Base-by-base conservation (phyloP, 2,113 vertebrate genomes). In the Illadopsis cleaveri region DNA sequence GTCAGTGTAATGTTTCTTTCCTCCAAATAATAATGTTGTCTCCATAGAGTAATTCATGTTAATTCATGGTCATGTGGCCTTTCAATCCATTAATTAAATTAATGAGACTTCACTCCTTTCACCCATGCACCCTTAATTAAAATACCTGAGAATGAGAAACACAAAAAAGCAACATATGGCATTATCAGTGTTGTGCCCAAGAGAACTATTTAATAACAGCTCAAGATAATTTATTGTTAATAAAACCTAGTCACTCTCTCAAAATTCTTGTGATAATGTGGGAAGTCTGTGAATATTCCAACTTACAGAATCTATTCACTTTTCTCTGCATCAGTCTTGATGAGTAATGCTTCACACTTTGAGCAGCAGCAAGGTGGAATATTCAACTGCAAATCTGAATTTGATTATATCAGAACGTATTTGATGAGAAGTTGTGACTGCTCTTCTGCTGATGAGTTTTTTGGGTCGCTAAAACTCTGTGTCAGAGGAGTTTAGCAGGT, bases 81-180 rank as follows among this genome's bases (percentile, higher is more conserved):
- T 90, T 80, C 78, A 81, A 82, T 93, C 17, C 38, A 95, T 94
- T 98, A 94, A 97, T 98, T 96, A 94, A 96, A 97, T 97, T 97
- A 97, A 95, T 96, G 89, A 97, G 69, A 95, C 45, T 94, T 95
- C 64, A 89, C 57, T 93, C 20, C 75, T 97, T 95, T 95, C 27
- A 88, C 54, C 95, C 38, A 92, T 95, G 51, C 42, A 97, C 70
- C 11, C 70, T 94, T 92, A 93, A 82, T 93, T 81, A 76, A 95
- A 95, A 95, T 95, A 3, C 4, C 56, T 50, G 47, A 90, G 82
- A 84, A 31, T 38, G 30, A 71, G 78, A 35, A n/a, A 51, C 30
- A 90, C 50, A 64, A 91, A 76, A 77, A 86, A 20, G 16, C 65
- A 92, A 79, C 82, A 92, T 97, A 94, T 79, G 92, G 50, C 56